Percentiles rank a stretch among this genome's conserved stretches.
phyloP scores from a whole-genome alignment of 2,888 invertebrate genomes.

The Diadegma fenestrale region DNA sequence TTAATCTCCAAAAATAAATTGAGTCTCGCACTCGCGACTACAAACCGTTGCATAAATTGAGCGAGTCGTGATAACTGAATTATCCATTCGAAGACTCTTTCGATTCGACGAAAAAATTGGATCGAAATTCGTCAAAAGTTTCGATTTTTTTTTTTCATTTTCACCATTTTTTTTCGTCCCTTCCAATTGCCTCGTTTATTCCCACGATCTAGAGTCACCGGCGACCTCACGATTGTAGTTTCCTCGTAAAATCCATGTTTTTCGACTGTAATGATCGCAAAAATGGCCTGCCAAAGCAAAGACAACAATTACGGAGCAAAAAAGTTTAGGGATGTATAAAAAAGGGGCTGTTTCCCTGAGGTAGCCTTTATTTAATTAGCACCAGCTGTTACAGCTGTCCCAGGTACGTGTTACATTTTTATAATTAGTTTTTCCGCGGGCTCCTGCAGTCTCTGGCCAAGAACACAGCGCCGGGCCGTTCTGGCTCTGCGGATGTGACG shows the following conservation, averaged over 20 bases:
- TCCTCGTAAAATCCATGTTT: constrained; percentile 28
- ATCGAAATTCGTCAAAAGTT: neutral
- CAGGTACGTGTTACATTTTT: constrained; percentile 77
- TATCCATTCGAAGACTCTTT: neutral
- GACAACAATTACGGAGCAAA: neutral
- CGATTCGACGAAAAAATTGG: neutral
- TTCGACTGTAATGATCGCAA: constrained; percentile 41
- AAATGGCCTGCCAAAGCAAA: neutral
- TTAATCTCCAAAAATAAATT: constrained; percentile 36
- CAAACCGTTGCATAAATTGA: neutral
- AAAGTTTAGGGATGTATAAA: neutral
- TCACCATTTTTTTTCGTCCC: neutral
- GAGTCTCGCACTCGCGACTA: neutral
- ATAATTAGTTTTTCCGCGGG: constrained; percentile 80
- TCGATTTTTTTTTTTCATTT: neutral
- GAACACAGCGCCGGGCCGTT: constrained; percentile 66
- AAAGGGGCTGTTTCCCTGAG: constrained; percentile 28
- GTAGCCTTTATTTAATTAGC: constrained; percentile 73
- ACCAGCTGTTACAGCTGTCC: constrained; percentile 61
- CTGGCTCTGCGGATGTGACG: constrained; percentile 69
- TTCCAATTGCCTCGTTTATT: neutral
- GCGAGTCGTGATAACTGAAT: neutral
- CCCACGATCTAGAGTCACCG: neutral
- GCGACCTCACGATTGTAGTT: too few relatives aligned
- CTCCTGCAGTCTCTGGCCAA: constrained; percentile 63